These are phyloP conservation scores for Yponomeuta evonymella DNA, from an alignment of 2,888 invertebrate species.

Conservation along the genomic window DNA sequence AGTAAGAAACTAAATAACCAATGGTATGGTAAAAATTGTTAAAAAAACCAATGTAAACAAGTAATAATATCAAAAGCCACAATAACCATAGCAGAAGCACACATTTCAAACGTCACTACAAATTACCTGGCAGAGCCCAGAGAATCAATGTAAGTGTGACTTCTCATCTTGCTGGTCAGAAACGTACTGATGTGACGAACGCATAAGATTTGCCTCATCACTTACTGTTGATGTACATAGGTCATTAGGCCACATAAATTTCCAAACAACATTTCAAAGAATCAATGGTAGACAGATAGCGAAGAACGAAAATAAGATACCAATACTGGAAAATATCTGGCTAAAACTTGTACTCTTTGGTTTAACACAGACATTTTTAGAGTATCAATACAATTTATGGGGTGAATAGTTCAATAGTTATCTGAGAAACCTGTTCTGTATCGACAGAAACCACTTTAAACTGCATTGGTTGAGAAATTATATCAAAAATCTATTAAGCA, in stretches of 20 bases:
- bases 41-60: conserved; percentile 24
- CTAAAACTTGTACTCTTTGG: conserved; percentile 6
- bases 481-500: not conserved
- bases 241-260: conserved; percentile 52
- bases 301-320: not conserved
- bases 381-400: not conserved
- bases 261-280: conserved; percentile 29
- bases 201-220: conserved; percentile 68
- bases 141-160: conserved; percentile 67
- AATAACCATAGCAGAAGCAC: not conserved
- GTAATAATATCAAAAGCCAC: not conserved
- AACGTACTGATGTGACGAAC: conserved; percentile 61
- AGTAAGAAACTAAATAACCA: not conserved
- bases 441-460: not conserved
- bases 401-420: conserved; percentile 10
- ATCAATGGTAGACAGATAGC: conserved; percentile 21
- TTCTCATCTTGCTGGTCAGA: conserved; percentile 70
- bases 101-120: not conserved
- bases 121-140: conserved; percentile 67
- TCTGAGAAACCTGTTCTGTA: conserved; percentile 3
- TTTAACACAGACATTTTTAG: not conserved
- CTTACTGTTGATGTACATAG: conserved; percentile 70
- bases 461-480: not conserved
- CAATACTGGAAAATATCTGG: not conserved
- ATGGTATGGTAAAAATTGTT: not conserved